A percentile compares a stretch with the other conserved stretches of the same genome.
These are phyloP conservation scores for Halcyon badia DNA, from an alignment of 2,797 vertebrate species.

Conservation along the genomic window DNA sequence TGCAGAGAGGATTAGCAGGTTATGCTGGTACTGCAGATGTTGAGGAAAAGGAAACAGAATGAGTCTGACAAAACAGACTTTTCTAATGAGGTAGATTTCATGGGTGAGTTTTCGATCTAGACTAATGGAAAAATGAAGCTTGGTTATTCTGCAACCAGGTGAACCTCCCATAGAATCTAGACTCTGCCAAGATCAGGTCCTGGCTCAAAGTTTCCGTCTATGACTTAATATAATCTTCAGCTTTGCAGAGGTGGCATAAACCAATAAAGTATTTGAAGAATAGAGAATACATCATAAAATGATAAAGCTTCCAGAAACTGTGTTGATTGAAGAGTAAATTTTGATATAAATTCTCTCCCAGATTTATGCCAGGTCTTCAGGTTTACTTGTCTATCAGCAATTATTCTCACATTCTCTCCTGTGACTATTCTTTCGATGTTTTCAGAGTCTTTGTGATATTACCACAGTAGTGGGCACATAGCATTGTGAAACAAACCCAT, in stretches of 20 bases:
- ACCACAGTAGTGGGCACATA: neutral
- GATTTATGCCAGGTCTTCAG: neutral
- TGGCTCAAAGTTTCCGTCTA: neutral
- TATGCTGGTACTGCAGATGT: neutral
- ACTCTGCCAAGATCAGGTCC: neutral
- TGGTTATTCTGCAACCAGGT: neutral
- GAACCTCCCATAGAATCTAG: neutral
- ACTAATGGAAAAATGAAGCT: neutral
- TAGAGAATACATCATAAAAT: rapidly evolving
- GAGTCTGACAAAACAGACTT: neutral
- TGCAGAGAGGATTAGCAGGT: neutral
- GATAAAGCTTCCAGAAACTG: neutral
- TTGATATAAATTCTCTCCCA: neutral
- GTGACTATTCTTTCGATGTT: neutral
- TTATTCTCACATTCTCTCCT: neutral
- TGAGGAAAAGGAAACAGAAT: neutral
- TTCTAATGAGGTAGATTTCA: neutral
- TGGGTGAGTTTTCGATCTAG: neutral
- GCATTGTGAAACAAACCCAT: neutral
- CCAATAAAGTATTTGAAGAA: neutral
- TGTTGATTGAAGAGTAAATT: neutral
- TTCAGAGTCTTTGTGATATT: neutral
- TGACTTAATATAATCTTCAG: neutral
- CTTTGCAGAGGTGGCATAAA: neutral
- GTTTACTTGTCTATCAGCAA: neutral